phyloP scores from a whole-genome alignment of 2,113 vertebrate species.

The Oryzias melastigma region DNA sequence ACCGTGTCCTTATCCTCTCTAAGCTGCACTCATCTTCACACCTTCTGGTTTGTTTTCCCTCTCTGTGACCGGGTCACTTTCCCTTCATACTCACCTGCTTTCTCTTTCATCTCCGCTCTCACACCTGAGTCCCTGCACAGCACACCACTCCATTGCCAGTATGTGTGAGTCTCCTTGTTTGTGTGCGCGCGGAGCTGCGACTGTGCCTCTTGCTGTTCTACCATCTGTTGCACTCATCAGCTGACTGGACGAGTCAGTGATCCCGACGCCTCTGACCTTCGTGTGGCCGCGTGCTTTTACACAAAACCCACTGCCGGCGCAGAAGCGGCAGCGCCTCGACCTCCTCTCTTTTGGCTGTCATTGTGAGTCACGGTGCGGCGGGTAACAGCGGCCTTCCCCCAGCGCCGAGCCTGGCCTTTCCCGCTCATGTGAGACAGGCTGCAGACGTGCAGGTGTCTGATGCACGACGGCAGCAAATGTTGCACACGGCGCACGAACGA shows the following conservation, averaged over 20 bases:
- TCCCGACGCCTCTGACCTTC: slow-evolving; percentile 45
- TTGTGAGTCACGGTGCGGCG: slow-evolving; percentile 17
- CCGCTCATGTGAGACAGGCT: slow-evolving; percentile 10
- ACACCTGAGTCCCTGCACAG: slow-evolving; percentile 53
- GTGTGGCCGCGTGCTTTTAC: slow-evolving; percentile 24
- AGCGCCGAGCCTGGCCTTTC: slow-evolving; percentile 23
- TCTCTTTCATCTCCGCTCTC: slow-evolving; percentile 50
- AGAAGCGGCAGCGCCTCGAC: slow-evolving; percentile 1
- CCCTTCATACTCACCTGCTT: slow-evolving; percentile 47
- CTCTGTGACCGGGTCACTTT: slow-evolving; percentile 26
- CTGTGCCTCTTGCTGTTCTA: slow-evolving; percentile 54
- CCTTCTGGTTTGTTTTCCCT: neutral
- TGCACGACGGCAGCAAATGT: slow-evolving; percentile 35
- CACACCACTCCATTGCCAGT: slow-evolving; percentile 26
- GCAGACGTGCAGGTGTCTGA: slow-evolving; percentile 31
- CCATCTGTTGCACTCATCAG: slow-evolving; percentile 69
- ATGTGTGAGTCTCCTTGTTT: slow-evolving; percentile 21
- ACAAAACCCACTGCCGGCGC: slow-evolving; percentile 43
- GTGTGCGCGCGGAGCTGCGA: slow-evolving; percentile 11
- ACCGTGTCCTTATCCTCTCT: neutral
- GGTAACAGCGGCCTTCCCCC: neutral
- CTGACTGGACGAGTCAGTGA: slow-evolving; percentile 58
- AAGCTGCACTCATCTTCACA: slow-evolving; percentile 21
- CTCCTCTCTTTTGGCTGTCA: slow-evolving; percentile 10
- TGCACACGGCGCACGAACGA: neutral